Base-by-base conservation (phyloP, 2,888 invertebrate species). In the Parnassius orleans region DNA sequence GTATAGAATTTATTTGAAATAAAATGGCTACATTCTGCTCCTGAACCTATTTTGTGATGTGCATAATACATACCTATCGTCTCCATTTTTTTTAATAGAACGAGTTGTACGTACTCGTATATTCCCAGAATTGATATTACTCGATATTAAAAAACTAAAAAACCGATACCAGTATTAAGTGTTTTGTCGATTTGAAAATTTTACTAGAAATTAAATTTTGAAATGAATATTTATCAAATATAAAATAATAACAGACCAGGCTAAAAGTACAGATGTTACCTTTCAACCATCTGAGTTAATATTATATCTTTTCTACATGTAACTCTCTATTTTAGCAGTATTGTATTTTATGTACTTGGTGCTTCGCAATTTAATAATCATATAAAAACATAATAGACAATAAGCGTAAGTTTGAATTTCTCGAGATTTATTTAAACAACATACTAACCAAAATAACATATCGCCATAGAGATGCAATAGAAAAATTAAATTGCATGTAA, bases 301-400 rank as follows among this genome's bases (percentile, higher is more conserved):
- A 48, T 48, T 60, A 48, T 46, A 48, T 68, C 68, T 70, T 71
- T 71, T 69, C 60, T 71, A 71, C 69, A 56, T 43, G 58, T 53
- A 56, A 54, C 58, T 60, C 63, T 53, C 54, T 60, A 61, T 41
- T 57, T 57, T 63, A 56, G 19, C 47, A 57, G 56, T 57, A 59
- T 60, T 60, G 60, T 51, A 42, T 10, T 61, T 52, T 24, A 41
- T 24, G 19, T 58, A 44, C 52, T 33, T 48, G 54, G 57, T 57
- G 52, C 55, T 65, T 61, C 19, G 50, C 63, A 53, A 52, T 52
- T 50, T 50, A 15, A 47, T 12, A 54, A 46, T 44, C 19, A 53
- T 24, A n/a, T 50, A 41, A 52, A 12, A 15, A 42, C 41, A n/a
- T n/a, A 54, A 2, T 46, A 46, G 50, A 60, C 44, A 60, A 54